Evolutionary conservation across 2,888 invertebrate species (phyloP), one percentile per base, ranked within the genome.

Genomic region (Tachina grossa): DNA sequence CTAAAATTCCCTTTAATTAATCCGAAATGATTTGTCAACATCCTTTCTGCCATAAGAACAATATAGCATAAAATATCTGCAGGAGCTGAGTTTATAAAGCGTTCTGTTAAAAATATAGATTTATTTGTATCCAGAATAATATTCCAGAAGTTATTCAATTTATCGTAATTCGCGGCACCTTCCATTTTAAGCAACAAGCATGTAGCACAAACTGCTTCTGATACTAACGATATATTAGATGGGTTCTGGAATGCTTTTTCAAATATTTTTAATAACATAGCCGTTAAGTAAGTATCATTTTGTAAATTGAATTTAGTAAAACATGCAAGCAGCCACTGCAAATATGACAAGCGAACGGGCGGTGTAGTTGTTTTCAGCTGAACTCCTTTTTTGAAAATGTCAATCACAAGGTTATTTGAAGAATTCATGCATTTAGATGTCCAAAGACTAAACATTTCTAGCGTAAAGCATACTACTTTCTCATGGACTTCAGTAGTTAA

Each of bases 401-500:
- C 95, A 1, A 96, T 92, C 11, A 97, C 93, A 87, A 94, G 94
- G 83, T 94, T 94, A 1, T 96, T 96, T 49, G 96, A 93, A 85
- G 94, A 94, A n/a, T 93, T 94, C 1, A 93, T 93, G 87, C 96
- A 95, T 90, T 95, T 95, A 16, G 92, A 90, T 69, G 96, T 95
- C 98, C 98, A 98, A 39, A 95, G 92, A 9, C 95, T 94, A 92
- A 98, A 94, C 95, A 96, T 96, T 89, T 97, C 96, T 39, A 98
- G 93, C 9, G 97, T 96, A 88, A 95, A 95, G 86, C 96, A 95
- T 74, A 98, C 93, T 1, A 97, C 98, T 90, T 97, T 97, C 93
- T 99, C 98, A 92, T 98, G 98, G 47, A 97, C 97, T 94, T 99
- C 98, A 68, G 94, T 94, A 90, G 97, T 97, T 57, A 98, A 93